Evolutionary conservation across 2,797 vertebrate genomes (phyloP), one percentile per base, ranked within the genome.

Genomic region (Artibeus lituratus): DNA sequence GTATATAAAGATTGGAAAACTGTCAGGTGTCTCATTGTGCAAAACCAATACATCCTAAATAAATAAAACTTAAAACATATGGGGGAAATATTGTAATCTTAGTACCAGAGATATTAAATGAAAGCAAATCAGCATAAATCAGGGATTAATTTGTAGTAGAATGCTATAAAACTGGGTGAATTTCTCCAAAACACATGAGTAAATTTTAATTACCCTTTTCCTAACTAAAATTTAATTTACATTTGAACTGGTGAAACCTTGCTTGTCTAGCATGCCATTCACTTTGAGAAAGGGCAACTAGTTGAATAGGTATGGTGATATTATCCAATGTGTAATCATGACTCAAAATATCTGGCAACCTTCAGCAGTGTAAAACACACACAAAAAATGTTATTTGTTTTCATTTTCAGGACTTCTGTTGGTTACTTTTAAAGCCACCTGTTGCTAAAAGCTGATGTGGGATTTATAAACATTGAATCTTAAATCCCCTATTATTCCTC

Each of bases 81-180:
- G 81, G 90, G 39, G 39, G 10, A 94, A 97, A 96, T 69, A 93
- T 47, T 69, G 72, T 70, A 55, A 96, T 91, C 35, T 73, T 97
- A 4, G 77, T 96, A 95, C 90, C 76, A 88, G 86, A 96, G 39
- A 95, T 85, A 87, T 72, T 44, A 69, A 9, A 35, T 72, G 73
- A 96, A 98, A 97, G 44, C 74, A 96, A 95, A 87, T 73, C 26
- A 92, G 84, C 35, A 96, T 96, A 91, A 97, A 97, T 91, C 51
- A 97, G 94, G 74, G 62, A 96, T 92, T 96, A 86, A 95, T 97
- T 97, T 97, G 57, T 90, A 97, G 32, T 89, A 39, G 73, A 93
- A 87, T 91, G 12, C 21, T 55, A 26, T 85, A 94, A 97, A 97
- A 96, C 2, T 92, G 96, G 86, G 51, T 94, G 44, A 51, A 91